Percentiles rank a stretch among this genome's conserved stretches.
Conservation (phyloP, 2,113 vertebrate genomes). For the Mugil cephalus region DNA sequence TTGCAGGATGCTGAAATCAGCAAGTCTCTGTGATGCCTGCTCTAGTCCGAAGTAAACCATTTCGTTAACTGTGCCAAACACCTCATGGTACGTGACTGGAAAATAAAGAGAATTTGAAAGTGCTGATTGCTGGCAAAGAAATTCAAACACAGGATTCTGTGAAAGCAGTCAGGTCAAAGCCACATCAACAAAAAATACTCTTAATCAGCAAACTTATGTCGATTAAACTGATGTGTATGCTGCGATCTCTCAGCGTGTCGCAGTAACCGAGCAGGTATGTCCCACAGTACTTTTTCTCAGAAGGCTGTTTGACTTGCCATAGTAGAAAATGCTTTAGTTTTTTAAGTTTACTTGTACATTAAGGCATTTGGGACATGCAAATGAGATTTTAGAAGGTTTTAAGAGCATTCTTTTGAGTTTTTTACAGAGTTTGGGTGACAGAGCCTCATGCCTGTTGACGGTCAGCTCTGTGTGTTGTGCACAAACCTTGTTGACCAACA, state of each 20-base stretch:
- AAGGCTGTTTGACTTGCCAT: not conserved
- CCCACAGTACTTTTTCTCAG: not conserved
- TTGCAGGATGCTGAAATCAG: slow-evolving; percentile 35
- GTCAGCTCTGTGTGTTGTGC: too few relatives aligned
- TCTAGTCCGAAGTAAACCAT: slow-evolving; percentile 8
- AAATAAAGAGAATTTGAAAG: not conserved
- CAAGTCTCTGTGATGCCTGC: slow-evolving; percentile 18
- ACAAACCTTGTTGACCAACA: too few relatives aligned
- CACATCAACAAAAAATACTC: not conserved
- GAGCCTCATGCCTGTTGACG: too few relatives aligned
- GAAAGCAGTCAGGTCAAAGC: not conserved
- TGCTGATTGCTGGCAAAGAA: slow-evolving; percentile 6
- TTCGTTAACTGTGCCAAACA: slow-evolving; percentile 15
- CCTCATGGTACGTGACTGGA: not conserved
- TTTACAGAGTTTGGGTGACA: too few relatives aligned
- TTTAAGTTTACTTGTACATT: too few relatives aligned
- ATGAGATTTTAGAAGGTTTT: too few relatives aligned
- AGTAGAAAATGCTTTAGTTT: too few relatives aligned
- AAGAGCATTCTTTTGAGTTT: too few relatives aligned
- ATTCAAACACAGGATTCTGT: slow-evolving; percentile 8
- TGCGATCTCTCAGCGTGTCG: too few relatives aligned
- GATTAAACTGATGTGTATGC: too few relatives aligned
- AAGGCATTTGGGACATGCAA: too few relatives aligned
- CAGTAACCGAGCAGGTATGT: not conserved
- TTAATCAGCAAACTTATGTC: not conserved